Evolutionary conservation across 2,888 invertebrate genomes (phyloP).

Genomic region (Abscondita cerata): DNA sequence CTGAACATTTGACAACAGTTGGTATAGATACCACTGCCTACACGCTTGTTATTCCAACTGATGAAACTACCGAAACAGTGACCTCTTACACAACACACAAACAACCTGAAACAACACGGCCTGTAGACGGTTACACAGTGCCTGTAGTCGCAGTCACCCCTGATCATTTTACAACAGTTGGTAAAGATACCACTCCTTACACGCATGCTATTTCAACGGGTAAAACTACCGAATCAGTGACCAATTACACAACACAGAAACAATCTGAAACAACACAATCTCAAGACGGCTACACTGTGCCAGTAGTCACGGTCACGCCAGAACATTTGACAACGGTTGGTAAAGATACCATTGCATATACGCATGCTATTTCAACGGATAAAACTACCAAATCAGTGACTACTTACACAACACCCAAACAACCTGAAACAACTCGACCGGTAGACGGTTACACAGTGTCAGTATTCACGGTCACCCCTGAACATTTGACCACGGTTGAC

Average conservation of each 20-base stretch:
- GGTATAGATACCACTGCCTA: not conserved
- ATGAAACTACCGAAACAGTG: not conserved
- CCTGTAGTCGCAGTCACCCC: conserved; percentile 6
- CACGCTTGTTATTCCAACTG: not conserved
- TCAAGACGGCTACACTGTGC: not conserved
- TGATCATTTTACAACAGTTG: not conserved
- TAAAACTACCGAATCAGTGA: not conserved
- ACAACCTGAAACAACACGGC: not conserved
- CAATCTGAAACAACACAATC: not conserved
- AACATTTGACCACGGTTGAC: conserved; percentile 12
- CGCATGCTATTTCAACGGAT: not conserved
- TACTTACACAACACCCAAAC: not conserved
- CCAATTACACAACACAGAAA: not conserved
- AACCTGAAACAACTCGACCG: not conserved
- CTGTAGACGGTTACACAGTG: not conserved
- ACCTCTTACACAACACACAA: not conserved
- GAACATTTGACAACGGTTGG: not conserved
- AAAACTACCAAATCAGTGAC: not conserved
- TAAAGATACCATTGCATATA: not conserved
- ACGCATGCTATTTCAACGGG: not conserved
- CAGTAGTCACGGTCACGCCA: conserved; percentile 3
- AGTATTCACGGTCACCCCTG: conserved; percentile 5
- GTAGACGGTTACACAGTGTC: not conserved
- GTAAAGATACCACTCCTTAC: not conserved
- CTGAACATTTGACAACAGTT: not conserved